Evolutionary conservation across 2,797 vertebrate genomes (phyloP).

Genomic region (Hipposideros larvatus): DNA sequence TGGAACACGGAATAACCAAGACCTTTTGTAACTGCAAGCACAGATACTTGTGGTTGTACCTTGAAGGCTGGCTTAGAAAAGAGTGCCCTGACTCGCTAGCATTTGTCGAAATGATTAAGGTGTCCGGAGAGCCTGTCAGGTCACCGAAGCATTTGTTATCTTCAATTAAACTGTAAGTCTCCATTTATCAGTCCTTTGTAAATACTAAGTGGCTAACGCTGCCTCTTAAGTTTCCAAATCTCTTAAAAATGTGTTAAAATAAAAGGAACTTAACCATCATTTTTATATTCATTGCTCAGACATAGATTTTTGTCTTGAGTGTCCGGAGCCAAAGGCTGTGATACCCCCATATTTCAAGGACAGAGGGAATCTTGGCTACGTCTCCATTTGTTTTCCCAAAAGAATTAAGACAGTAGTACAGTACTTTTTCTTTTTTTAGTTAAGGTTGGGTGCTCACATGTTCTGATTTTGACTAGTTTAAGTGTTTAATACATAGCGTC

Average conservation of each 20-base stretch:
- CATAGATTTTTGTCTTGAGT: background rate
- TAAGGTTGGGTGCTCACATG: background rate
- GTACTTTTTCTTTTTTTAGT: background rate
- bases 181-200: background rate
- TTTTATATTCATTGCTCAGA: background rate
- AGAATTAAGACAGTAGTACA: background rate
- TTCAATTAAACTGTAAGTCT: background rate
- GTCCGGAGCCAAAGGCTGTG: background rate
- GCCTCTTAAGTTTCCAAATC: background rate
- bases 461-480: background rate
- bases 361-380: background rate
- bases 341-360: background rate
- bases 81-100: background rate
- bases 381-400: background rate
- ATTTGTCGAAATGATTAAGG: background rate
- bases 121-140: background rate
- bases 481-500: background rate
- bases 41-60: rapidly evolving
- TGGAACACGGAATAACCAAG: background rate
- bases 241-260: background rate
- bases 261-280: background rate
- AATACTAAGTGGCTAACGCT: background rate
- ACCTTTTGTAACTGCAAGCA: background rate
- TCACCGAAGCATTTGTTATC: background rate
- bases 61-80: background rate